Evolutionary conservation across 2,113 vertebrate species (phyloP).

Genomic region (Aphelocoma coerulescens): DNA sequence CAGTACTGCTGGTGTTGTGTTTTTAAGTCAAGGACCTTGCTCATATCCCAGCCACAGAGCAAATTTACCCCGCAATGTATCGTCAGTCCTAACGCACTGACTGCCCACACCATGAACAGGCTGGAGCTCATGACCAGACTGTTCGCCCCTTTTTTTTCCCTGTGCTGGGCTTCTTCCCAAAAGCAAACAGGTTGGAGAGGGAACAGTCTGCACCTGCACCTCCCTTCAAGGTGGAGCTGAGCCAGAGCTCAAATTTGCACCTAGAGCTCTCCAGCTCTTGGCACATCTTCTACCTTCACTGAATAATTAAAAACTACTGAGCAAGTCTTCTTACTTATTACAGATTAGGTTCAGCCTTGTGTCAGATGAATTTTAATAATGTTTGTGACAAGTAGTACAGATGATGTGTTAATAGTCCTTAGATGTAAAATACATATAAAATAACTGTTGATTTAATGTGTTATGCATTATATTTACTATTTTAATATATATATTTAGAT

Average conservation of each 20-base stretch:
- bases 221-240: not conserved
- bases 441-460: not conserved
- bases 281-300: not conserved
- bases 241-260: not conserved
- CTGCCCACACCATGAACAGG: not conserved
- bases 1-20: too few relatives aligned
- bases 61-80: not conserved
- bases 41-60: not conserved
- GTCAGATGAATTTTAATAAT: not conserved
- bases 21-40: not conserved
- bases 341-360: not conserved
- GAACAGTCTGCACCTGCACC: not conserved
- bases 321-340: not conserved
- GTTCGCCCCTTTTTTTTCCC: not conserved
- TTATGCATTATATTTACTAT: not conserved
- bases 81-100: accelerated
- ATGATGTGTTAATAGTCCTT: not conserved
- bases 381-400: not conserved
- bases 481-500: not conserved
- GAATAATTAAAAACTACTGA: not conserved
- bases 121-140: not conserved
- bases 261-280: not conserved
- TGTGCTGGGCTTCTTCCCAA: not conserved
- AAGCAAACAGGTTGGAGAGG: not conserved
- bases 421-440: not conserved